A percentile compares a stretch with the other conserved stretches of the same genome.
Conservation (phyloP, 2,888 invertebrate species). For the Calliphora vomitoria region DNA sequence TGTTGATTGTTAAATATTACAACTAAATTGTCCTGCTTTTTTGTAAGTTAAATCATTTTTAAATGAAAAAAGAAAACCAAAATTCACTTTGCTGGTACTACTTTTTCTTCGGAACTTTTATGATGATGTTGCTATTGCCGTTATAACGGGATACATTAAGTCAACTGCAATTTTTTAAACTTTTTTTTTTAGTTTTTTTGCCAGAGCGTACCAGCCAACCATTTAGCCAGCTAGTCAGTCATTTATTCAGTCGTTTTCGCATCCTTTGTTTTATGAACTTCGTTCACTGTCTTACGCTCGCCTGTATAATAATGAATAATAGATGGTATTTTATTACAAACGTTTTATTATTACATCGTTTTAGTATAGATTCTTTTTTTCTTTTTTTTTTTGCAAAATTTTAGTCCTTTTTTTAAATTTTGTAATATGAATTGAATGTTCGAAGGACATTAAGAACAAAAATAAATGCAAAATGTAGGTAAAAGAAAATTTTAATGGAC, state of each 20-base stretch:
- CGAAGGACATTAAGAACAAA: slow-evolving; percentile 43
- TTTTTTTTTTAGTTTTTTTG: slow-evolving; percentile 38
- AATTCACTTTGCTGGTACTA: background rate
- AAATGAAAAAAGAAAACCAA: background rate
- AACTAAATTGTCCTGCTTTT: slow-evolving; percentile 55
- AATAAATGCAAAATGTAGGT: slow-evolving; percentile 46
- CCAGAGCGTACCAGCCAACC: background rate
- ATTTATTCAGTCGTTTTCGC: slow-evolving; percentile 27
- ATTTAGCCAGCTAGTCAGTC: background rate
- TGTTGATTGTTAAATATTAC: slow-evolving; percentile 70
- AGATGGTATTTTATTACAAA: slow-evolving; percentile 70
- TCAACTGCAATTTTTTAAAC: slow-evolving; percentile 52
- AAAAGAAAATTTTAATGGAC: slow-evolving; percentile 49
- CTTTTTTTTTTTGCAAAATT: too few species aligned
- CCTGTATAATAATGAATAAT: slow-evolving; percentile 60
- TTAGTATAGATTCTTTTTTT: background rate
- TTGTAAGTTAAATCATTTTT: slow-evolving; percentile 36
- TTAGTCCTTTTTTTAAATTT: slow-evolving; percentile 36
- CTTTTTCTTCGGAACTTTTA: background rate
- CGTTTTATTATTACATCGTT: slow-evolving; percentile 38
- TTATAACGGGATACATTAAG: slow-evolving; percentile 18
- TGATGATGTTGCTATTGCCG: background rate
- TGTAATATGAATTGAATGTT: slow-evolving; percentile 40
- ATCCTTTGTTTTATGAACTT: slow-evolving; percentile 28
- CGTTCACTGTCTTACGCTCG: slow-evolving; percentile 1